Evolutionary conservation across 2,113 vertebrate genomes (phyloP).

Genomic region (Boulengeromyrus knoepffleri): DNA sequence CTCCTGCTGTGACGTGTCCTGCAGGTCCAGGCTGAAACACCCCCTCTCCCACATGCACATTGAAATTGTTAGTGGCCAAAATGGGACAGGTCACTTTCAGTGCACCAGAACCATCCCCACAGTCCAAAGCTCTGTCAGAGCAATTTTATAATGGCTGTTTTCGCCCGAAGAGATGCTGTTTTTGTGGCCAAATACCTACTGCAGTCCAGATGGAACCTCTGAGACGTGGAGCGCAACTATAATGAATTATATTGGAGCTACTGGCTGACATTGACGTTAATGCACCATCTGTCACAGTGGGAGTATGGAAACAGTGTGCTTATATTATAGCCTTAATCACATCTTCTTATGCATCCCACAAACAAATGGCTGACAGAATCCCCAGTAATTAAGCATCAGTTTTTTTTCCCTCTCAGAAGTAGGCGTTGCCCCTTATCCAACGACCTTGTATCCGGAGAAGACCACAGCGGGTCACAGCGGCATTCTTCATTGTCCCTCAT

Average conservation of each 20-base stretch:
- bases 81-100: background rate
- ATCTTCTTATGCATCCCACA: background rate
- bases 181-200: background rate
- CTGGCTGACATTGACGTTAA: background rate
- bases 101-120: background rate
- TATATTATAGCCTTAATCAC: background rate
- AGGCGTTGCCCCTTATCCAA: background rate
- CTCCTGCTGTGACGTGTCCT: background rate
- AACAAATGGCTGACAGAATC: background rate
- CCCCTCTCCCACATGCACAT: background rate
- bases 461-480: background rate
- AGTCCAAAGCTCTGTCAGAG: background rate
- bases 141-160: background rate
- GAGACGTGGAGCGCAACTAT: too few species aligned
- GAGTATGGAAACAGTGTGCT: background rate
- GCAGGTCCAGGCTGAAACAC: background rate
- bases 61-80: background rate
- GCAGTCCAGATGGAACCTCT: background rate
- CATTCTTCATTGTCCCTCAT: background rate
- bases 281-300: background rate
- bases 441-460: background rate
- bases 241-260: constrained; percentile 1
- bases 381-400: background rate
- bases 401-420: background rate
- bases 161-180: background rate